Evolutionary conservation across 2,113 vertebrate genomes (phyloP).

Genomic region (Poicephalus meyeri): DNA sequence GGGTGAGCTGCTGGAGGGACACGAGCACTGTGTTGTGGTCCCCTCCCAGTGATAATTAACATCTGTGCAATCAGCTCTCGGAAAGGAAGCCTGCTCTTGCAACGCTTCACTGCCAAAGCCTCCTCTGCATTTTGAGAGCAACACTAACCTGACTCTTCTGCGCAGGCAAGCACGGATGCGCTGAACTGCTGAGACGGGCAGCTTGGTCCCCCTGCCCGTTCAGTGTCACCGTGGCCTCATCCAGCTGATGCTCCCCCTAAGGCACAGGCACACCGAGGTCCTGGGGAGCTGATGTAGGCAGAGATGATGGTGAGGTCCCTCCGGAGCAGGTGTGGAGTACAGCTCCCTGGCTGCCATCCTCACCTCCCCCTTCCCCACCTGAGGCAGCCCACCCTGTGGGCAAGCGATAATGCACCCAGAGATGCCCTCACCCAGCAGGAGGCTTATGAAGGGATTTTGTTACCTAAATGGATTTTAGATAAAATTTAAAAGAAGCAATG

Average conservation of each 20-base stretch:
- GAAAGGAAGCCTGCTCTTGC: background rate
- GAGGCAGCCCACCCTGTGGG: background rate
- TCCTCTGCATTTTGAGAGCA: background rate
- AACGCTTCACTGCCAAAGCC: background rate
- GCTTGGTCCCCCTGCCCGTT: too few species aligned
- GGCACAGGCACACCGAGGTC: background rate
- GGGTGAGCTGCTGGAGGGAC: background rate
- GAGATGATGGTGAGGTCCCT: too few species aligned
- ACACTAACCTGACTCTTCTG: accelerated
- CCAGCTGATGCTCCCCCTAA: too few species aligned
- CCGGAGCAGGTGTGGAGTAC: background rate
- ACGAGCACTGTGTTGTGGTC: accelerated
- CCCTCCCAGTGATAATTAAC: background rate
- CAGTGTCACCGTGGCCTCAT: accelerated
- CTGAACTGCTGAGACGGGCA: background rate
- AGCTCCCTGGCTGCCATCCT: background rate
- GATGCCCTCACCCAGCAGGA: background rate
- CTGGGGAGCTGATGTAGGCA: accelerated
- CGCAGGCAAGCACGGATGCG: accelerated
- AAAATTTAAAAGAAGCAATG: background rate
- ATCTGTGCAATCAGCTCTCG: background rate
- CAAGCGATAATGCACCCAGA: accelerated
- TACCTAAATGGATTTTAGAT: background rate
- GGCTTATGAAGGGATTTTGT: background rate
- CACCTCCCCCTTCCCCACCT: background rate